Evolutionary conservation across 1,140 invertebrate species (phyloP), one percentile per base, ranked within the genome.

Genomic region (Chrysopa pallens): DNA sequence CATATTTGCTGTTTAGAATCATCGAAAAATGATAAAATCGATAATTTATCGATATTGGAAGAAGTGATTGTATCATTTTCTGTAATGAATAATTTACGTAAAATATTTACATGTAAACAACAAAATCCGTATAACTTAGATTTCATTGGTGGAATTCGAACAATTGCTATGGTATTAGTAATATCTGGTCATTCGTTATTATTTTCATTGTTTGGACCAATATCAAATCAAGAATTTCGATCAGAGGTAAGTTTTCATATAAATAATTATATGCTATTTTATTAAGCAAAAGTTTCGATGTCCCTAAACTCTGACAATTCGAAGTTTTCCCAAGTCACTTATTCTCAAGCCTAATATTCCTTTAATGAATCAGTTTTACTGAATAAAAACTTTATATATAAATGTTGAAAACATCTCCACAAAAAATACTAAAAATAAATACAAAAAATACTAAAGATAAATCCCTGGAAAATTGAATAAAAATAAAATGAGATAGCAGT

Each of bases 141-240:
- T 46, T 75, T 73, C 43, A 63, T 80, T 38, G 69, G 71, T 39
- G 77, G 77, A 6, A 73, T 80, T 14, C 76, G 73, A 55, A 66
- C 72, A 15, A 49, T 78, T 8, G 64, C 74, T 0, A 79, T 78
- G 75, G 44, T 68, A 3, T 66, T 77, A 33, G 77, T 80, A 38
- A 59, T 78, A 1, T 61, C 58, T 15, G 74, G 74, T 3, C 78
- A 80, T 52, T 67, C 70, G 4, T 62, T 75, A 8, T 57, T 75
- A 31, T 78, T 76, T 49, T 63, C 74, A 37, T 62, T 74, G n/a
- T 68, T 69, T 46, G 73, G 74, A 37, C 76, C 78, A 1, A 61
- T 76, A 0, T 60, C 72, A 50, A 77, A 80, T 52, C 61, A 63
- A 8, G 60, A 66, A 43, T 75, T 74, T 51, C 72, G 68, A 58